A percentile compares a stretch with the other conserved stretches of the same genome.
phyloP scores from a whole-genome alignment of 37 sponge, comb jelly and placozoan genomes.

The Axinella damicornis region DNA sequence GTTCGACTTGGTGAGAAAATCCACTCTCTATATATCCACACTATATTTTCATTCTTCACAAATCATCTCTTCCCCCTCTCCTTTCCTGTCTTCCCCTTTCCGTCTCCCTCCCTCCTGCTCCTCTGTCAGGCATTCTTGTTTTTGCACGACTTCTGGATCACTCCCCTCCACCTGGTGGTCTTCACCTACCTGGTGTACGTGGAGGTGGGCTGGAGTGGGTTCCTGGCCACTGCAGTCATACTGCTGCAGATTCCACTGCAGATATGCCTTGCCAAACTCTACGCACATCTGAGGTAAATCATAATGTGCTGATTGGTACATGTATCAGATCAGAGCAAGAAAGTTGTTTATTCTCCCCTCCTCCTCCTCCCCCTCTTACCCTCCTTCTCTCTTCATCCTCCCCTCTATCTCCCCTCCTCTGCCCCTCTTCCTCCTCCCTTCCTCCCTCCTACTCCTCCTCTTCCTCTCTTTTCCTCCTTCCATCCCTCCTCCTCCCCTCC shows the following conservation, averaged over 20 bases:
- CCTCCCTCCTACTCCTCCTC: neutral
- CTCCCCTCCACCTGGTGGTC: constrained; percentile 34
- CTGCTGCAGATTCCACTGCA: constrained; percentile 58
- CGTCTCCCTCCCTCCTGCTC: neutral
- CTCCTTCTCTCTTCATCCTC: neutral
- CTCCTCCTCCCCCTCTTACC: too few relatives aligned
- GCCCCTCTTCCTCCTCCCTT: neutral
- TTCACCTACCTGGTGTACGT: constrained; percentile 57
- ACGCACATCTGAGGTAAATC: constrained; percentile 31
- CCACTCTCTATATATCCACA: neutral
- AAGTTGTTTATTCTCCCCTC: too few relatives aligned
- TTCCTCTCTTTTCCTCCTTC: too few relatives aligned
- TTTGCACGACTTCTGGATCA: constrained; percentile 38
- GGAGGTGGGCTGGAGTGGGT: constrained; percentile 51
- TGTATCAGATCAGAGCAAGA: too few relatives aligned
- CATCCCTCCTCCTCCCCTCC: neutral
- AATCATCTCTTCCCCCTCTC: constrained; percentile 7
- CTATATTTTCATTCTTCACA: neutral
- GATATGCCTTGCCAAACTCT: constrained; percentile 38
- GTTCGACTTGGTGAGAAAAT: constrained; percentile 62
- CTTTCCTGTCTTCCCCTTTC: neutral
- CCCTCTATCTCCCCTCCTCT: neutral
- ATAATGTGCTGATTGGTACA: too few relatives aligned
- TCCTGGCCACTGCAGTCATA: constrained; percentile 29
- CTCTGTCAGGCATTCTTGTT: constrained; percentile 36